Conservation (phyloP, 2,797 vertebrate species). For the Margarornis squamiger region DNA sequence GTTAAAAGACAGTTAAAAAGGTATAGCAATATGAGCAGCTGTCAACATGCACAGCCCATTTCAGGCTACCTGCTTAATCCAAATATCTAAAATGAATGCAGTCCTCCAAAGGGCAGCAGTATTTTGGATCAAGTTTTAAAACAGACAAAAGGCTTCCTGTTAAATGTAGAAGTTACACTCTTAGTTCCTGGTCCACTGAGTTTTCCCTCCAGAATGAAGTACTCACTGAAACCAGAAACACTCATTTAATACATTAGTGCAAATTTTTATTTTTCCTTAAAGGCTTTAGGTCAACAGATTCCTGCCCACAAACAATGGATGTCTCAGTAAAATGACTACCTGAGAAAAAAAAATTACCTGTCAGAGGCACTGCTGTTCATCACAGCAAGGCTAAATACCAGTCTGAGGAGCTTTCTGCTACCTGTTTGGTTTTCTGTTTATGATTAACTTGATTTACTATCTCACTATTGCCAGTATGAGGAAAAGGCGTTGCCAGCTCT, state of each 20-base stretch:
- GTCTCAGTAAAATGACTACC: background rate
- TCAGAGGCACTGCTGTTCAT: background rate
- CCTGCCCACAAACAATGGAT: background rate
- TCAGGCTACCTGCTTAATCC: background rate
- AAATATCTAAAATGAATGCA: background rate
- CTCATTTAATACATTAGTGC: accelerated
- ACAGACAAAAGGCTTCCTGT: background rate
- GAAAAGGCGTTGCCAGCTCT: background rate
- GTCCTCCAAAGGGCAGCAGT: background rate
- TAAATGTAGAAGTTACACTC: background rate
- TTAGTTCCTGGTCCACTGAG: background rate
- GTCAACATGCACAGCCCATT: background rate
- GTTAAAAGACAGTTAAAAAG: background rate
- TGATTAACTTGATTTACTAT: background rate
- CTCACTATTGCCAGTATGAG: background rate
- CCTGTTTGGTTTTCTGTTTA: background rate
- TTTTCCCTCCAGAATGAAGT: background rate
- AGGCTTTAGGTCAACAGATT: background rate
- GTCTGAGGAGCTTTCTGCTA: background rate
- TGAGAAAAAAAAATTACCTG: background rate
- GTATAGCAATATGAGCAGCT: background rate
- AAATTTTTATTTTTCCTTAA: accelerated
- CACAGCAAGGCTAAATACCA: background rate
- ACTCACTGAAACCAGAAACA: background rate
- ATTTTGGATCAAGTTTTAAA: background rate